Base-by-base conservation (phyloP, 2,797 vertebrate genomes). In the Gymnocypris eckloni region DNA sequence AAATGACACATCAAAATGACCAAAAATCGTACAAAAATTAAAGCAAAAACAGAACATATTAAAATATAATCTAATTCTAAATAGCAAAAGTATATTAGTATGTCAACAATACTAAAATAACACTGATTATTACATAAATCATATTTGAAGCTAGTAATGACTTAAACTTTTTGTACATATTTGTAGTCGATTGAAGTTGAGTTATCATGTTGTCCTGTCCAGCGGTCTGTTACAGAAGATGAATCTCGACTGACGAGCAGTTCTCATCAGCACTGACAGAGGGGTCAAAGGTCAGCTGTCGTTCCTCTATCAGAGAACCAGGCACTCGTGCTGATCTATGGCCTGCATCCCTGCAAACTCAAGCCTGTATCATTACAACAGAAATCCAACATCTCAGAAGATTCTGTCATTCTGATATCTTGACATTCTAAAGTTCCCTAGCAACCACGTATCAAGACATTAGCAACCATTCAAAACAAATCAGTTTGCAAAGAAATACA, bases 261-360 rank as follows among this genome's bases (percentile, higher is more conserved):
- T 86, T 88, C 86, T 88, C 82, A 70, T 86, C 89, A 76, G 69
- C 83, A 54, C 88, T 86, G 83, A 90, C 85, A 75, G 52, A 37
- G 59, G 78, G 90, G 89, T 93, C 88, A 93, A 88, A 92, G 92
- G 91, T 82, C 90, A 93, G 88, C 90, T 91, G 90, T 90, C 93
- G 93, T 16, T 25, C 50, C 37, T n/a, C 37, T 41, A 15, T 37
- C 48, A 18, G 20, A 54, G 50, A 43, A 56, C 28, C 22, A 54
- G 13, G 15, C n/a, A 6, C 87, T 84, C 78, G 81, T 81, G 87
- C 85, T 89, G 88, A 91, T 87, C 86, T 83, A 86, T 89, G 88
- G 88, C 88, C 82, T 84, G 72, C 84, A 90, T 70, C 70, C 64
- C 48, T 75, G 72, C 16, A 75, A 52, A 84, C 61, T 41, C 28